Conservation (phyloP, 2,888 invertebrate genomes). For the Pachymerium ferrugineum region DNA sequence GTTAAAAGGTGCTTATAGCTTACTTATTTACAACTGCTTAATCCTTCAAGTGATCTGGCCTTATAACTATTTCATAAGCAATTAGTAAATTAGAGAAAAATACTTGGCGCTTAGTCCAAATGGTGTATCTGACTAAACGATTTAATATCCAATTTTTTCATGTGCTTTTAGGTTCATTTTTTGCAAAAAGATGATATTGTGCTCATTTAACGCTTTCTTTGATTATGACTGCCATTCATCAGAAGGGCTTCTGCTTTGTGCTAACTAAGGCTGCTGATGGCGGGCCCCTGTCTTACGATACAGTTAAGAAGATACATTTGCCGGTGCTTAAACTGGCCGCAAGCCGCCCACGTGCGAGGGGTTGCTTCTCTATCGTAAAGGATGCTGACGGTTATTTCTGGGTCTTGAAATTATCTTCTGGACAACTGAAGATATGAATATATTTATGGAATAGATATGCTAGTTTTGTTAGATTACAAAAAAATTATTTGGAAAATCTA, state of each 20-base stretch:
- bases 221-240: not conserved
- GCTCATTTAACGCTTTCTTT: not conserved
- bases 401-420: not conserved
- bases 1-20: too few species aligned
- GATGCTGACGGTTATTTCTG: not conserved
- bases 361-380: not conserved
- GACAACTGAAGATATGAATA: not conserved
- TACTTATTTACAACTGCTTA: too few species aligned
- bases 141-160: not conserved
- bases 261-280: not conserved
- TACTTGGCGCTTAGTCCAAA: too few species aligned
- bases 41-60: too few species aligned
- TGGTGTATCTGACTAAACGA: too few species aligned
- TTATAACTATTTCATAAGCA: too few species aligned
- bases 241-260: not conserved
- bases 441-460: not conserved
- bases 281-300: not conserved
- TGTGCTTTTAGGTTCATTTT: constrained; percentile 2
- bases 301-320: not conserved
- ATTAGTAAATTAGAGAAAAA: too few species aligned
- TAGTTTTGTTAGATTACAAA: not conserved
- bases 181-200: not conserved
- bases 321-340: not conserved
- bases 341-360: not conserved
- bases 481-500: too few species aligned